Conservation (phyloP, 2,888 invertebrate species). For the Himalopsyche kuldschensis region DNA sequence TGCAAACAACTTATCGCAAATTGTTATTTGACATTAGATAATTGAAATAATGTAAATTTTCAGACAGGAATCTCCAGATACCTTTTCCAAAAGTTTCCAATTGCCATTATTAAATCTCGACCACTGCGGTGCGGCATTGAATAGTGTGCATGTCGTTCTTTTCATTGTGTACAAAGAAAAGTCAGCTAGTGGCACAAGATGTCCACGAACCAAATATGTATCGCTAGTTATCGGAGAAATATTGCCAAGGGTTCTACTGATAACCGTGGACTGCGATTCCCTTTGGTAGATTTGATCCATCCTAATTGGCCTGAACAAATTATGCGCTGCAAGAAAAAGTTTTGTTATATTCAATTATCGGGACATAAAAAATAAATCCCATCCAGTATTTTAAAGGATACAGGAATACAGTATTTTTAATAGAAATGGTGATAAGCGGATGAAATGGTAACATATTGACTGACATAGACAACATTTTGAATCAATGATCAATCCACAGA, state of each 20-base stretch:
- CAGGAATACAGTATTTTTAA: too few species aligned
- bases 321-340: not conserved
- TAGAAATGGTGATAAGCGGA: too few species aligned
- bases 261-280: not conserved
- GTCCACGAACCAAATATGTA: not conserved
- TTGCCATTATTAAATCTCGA: not conserved
- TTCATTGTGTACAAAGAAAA: not conserved
- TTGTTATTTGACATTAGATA: too few species aligned
- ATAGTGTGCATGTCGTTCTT: not conserved
- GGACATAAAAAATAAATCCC: too few species aligned
- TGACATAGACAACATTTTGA: too few species aligned
- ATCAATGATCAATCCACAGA: too few species aligned
- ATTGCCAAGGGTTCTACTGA: not conserved
- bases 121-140: not conserved
- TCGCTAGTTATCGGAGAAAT: not conserved
- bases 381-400: too few species aligned
- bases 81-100: not conserved
- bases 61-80: not conserved
- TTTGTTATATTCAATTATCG: too few species aligned
- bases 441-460: too few species aligned
- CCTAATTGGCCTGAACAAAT: not conserved
- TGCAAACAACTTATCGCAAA: too few species aligned
- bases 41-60: too few species aligned
- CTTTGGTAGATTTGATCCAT: not conserved
- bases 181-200: not conserved